Percentiles rank a stretch among this genome's conserved stretches.
Evolutionary conservation across 2,113 vertebrate species (phyloP).

Genomic region (Ailurus styani): DNA sequence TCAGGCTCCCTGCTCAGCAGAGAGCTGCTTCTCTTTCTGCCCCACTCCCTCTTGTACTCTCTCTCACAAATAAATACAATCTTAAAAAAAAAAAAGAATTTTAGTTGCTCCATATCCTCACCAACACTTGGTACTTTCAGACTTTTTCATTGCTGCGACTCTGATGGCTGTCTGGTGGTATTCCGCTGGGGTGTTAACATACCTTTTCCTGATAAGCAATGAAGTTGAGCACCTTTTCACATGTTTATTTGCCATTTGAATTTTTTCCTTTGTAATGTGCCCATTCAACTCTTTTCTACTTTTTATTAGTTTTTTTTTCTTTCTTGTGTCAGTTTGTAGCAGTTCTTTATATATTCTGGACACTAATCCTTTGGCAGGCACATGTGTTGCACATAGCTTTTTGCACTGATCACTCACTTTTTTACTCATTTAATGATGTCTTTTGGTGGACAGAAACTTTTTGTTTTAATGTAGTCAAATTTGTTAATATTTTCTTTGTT

Average conservation of each 20-base stretch:
- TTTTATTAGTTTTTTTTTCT: background rate
- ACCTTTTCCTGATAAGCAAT: background rate
- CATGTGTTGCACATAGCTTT: background rate
- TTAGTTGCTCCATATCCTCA: background rate
- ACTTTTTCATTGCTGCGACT: background rate
- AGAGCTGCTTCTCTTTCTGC: no score
- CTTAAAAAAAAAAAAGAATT: background rate
- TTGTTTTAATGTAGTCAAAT: background rate
- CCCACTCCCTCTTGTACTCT: no score
- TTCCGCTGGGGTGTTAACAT: background rate
- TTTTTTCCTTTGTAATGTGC: background rate
- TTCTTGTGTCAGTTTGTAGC: background rate
- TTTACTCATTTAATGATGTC: background rate
- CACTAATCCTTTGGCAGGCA: background rate
- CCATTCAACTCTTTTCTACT: background rate
- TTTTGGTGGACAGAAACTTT: background rate
- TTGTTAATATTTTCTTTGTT: background rate
- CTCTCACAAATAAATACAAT: no score
- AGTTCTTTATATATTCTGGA: background rate
- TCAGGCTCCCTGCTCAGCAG: no score
- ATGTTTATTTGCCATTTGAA: background rate
- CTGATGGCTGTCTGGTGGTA: background rate
- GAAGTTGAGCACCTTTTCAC: background rate
- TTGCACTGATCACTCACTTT: background rate
- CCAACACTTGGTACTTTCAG: background rate